Evolutionary conservation across 2,888 invertebrate genomes (phyloP).

Genomic region (Gibbula magus): DNA sequence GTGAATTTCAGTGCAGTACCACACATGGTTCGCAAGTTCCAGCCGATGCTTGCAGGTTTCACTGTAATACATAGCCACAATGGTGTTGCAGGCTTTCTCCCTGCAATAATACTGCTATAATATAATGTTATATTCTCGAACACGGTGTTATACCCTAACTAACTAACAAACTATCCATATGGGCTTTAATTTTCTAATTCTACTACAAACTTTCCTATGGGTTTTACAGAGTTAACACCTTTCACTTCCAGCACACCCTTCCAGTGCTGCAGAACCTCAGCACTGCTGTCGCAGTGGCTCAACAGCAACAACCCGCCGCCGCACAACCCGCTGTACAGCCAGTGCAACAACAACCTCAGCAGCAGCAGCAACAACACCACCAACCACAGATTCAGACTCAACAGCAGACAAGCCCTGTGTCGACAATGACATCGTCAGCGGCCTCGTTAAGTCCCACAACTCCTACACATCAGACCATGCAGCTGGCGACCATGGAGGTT

Average conservation of each 20-base stretch:
- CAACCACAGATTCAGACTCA: conserved; percentile 41
- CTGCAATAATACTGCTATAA: no score
- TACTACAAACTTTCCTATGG: no score
- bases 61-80: no score
- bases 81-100: no score
- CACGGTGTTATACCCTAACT: no score
- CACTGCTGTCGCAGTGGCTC: conserved; percentile 25
- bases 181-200: no score
- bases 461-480: conserved; percentile 1
- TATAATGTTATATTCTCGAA: no score
- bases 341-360: conserved; percentile 53
- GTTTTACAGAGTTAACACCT: no score
- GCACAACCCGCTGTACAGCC: conserved; percentile 36
- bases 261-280: conserved; percentile 34
- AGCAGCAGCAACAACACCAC: conserved; percentile 45
- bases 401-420: conserved; percentile 28
- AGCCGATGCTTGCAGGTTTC: no score
- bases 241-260: conserved; percentile 22
- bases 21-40: no score
- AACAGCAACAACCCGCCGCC: background rate
- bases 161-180: no score
- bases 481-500: background rate
- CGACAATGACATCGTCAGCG: background rate
- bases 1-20: no score
- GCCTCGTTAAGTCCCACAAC: background rate